Evolutionary conservation across 2,888 invertebrate genomes (phyloP).

Genomic region (Megamerina dolium): DNA sequence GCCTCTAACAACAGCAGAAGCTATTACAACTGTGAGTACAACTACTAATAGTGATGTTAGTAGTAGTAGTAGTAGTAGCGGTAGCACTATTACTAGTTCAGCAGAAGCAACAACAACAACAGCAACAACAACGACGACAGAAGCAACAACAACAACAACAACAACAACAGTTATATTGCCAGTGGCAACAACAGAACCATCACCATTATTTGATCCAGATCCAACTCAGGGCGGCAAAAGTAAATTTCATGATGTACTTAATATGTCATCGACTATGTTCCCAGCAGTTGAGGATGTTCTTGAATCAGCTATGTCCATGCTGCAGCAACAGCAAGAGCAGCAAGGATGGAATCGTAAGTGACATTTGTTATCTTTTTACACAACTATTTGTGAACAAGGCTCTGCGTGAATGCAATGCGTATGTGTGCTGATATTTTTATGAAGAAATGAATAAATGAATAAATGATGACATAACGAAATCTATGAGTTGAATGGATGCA

Average conservation of each 20-base stretch:
- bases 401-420: too few species aligned
- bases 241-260: slow-evolving; percentile 47
- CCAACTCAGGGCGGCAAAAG: slow-evolving; percentile 30
- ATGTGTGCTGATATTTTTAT: not conserved
- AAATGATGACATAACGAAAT: too few species aligned
- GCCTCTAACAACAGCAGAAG: slow-evolving; percentile 13
- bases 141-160: slow-evolving; percentile 25
- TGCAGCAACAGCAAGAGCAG: slow-evolving; percentile 31
- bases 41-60: too few species aligned
- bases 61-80: too few species aligned
- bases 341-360: slow-evolving; percentile 46
- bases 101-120: slow-evolving; percentile 23
- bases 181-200: slow-evolving; percentile 28
- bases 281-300: slow-evolving; percentile 37
- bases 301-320: slow-evolving; percentile 37
- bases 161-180: slow-evolving; percentile 33
- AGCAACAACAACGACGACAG: slow-evolving; percentile 8
- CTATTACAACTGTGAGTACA: slow-evolving; percentile 16
- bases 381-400: too few species aligned
- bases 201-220: slow-evolving; percentile 21
- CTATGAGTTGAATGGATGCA: too few species aligned
- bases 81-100: not conserved
- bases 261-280: slow-evolving; percentile 47
- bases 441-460: slow-evolving; percentile 8
- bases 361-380: slow-evolving; percentile 13